Conservation (phyloP, 2,797 vertebrate genomes). For the Notolepis coatsorum region DNA sequence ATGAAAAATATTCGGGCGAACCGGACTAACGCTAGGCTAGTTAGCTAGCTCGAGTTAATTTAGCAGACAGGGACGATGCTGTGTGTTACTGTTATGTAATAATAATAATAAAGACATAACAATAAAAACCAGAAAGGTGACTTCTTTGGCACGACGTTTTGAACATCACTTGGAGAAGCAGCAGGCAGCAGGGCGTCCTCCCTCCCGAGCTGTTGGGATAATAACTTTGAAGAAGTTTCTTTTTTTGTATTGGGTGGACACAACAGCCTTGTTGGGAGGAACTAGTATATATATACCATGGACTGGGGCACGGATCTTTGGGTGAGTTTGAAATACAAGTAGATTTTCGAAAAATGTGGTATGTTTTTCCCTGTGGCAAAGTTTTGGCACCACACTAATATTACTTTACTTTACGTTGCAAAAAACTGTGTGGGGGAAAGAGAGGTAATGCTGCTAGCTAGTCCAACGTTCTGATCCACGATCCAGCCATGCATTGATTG, state of each 20-base stretch:
- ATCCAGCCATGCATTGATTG: no score
- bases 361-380: no score
- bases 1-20: conserved; percentile 71
- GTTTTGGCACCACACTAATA: no score
- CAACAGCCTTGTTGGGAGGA: conserved; percentile 47
- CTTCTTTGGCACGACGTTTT: conserved; percentile 8
- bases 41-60: neutral
- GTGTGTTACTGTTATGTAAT: conserved; percentile 12
- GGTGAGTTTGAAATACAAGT: conserved; percentile 73
- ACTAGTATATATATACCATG: conserved; percentile 76
- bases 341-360: no score
- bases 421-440: no score
- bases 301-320: conserved; percentile 88
- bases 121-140: neutral
- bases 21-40: conserved; percentile 30
- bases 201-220: conserved; percentile 54
- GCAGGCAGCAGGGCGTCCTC: conserved; percentile 53
- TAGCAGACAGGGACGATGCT: conserved; percentile 28
- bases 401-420: no score
- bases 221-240: conserved; percentile 82
- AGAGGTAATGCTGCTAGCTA: no score
- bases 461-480: no score
- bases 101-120: neutral
- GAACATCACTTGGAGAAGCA: conserved; percentile 47
- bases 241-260: conserved; percentile 74